Evolutionary conservation across 2,888 invertebrate genomes (phyloP), one percentile per base, ranked within the genome.

Genomic region (Hypsopygia costalis): DNA sequence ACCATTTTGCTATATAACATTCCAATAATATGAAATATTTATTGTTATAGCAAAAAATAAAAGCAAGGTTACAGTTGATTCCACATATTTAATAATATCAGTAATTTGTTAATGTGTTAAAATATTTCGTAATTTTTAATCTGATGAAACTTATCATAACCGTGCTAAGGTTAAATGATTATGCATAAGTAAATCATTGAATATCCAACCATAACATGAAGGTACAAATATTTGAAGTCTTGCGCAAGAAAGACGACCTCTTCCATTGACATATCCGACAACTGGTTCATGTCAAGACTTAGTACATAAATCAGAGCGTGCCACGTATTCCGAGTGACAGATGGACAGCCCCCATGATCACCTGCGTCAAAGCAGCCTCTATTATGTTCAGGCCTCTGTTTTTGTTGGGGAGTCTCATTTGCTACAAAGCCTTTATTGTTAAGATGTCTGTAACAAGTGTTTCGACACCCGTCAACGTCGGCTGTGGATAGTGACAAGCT

Each of bases 401-500:
- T 75, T 75, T 71, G 64, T 74, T 75, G 64, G 58, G 58, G 63
- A 65, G 67, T 63, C 60, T 69, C 65, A 71, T 76, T 75, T 69
- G 62, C 58, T 46, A 76, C 72, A 75, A 78, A 76, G 59, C 50
- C 47, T 49, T 59, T 59, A 79, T 83, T 83, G 81, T 85, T 73
- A 62, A 58, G 51, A 58, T 51, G 61, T 69, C 63, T 60, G 64
- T 61, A 69, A 75, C 74, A 77, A 72, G 75, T 69, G 69, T 85
- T 83, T 78, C 81, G 70, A 79, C 81, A 83, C 75, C 61, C 75
- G 81, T 82, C 86, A 85, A 68, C 62, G 69, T 75, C 60, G 53
- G 51, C 53, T 67, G 67, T 16, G n/a, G n/a, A n/a, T n/a, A 3
- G 16, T 72, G 80, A 83, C 78, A 81, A 56, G 69, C 68, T 69